phyloP scores from a whole-genome alignment of 2,113 vertebrate species.

The Pungitius pungitius region DNA sequence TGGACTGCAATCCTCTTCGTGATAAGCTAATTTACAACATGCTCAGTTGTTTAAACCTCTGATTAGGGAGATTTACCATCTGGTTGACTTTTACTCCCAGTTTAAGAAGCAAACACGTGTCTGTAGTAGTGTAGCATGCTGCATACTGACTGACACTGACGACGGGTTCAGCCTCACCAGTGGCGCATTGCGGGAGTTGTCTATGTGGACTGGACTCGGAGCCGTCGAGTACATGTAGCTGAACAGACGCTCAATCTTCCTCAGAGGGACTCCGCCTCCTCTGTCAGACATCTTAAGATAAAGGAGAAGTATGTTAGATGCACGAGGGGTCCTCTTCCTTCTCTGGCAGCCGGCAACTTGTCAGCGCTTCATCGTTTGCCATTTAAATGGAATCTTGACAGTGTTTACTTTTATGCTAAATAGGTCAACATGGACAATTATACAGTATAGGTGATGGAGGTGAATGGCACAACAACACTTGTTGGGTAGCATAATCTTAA shows the following conservation, averaged over 20 bases:
- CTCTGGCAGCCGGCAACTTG: slow-evolving; percentile 18
- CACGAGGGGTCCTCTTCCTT: background rate
- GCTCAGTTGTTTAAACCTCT: slow-evolving; percentile 6
- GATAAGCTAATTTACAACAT: slow-evolving; percentile 49
- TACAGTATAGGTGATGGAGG: background rate
- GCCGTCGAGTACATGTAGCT: slow-evolving; percentile 98
- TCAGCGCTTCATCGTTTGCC: background rate
- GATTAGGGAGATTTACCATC: background rate
- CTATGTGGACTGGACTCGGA: slow-evolving; percentile 85
- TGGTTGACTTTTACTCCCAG: background rate
- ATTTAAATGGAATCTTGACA: slow-evolving; percentile 18
- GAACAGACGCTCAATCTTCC: slow-evolving; percentile 92
- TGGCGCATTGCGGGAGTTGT: slow-evolving; percentile 88
- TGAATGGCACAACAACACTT: background rate
- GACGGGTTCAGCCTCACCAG: slow-evolving; percentile 81
- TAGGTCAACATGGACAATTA: background rate
- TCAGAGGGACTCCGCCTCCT: slow-evolving; percentile 94
- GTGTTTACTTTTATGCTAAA: background rate
- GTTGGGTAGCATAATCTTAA: background rate
- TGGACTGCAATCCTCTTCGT: slow-evolving; percentile 26
- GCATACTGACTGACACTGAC: background rate
- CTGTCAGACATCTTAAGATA: slow-evolving; percentile 89
- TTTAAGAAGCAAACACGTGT: background rate
- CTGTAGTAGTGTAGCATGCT: background rate
- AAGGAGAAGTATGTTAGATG: slow-evolving; percentile 2